Base-by-base conservation (phyloP, 1,140 invertebrate genomes). In the Plodia interpunctella region DNA sequence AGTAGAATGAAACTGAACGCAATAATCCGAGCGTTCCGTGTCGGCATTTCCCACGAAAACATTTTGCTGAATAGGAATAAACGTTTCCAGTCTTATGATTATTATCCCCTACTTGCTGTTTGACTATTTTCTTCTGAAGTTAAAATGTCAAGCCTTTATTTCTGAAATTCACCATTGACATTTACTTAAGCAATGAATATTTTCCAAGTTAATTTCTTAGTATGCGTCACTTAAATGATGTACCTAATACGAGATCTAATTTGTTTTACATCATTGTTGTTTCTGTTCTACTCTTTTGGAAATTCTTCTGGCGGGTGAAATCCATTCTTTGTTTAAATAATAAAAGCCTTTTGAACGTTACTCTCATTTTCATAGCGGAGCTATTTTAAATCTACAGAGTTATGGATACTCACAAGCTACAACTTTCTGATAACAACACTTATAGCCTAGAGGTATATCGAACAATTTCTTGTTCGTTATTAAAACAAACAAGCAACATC, bases 1-100 rank as follows among this genome's bases (percentile, higher is more conserved):
- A 71, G 69, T 68, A 65, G 62, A 67, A 70, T 44, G 38, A 44
- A 44, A 44, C 38, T 17, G 38, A 44, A 44, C 5, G 38, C 70
- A 73, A 78, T 78, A 78, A 78, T 56, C 68, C 67, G 64, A 67
- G 69, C 66, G 68, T 72, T 74, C 76, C 66, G 61, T 63, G 69
- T 70, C 59, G 67, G 65, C 66, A 67, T 78, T 76, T 66, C 60
- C 69, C 68, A 55, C 60, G 62, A 75, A 78, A 78, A 73, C 74
- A 72, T 73, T 76, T 72, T 74, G 64, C 57, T 67, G 60, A 56
- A 72, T 65, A 72, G 66, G 76, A 77, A 74, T 70, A 78, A 76
- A 72, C 66, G 74, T 70, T 70, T 73, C 55, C 62, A 50, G 55
- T 58, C 61, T 68, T 66, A 66, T n/a, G n/a, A n/a, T 70, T 74